Evolutionary conservation across 2,113 vertebrate species (phyloP).

Genomic region (Triplophysa rosa): DNA sequence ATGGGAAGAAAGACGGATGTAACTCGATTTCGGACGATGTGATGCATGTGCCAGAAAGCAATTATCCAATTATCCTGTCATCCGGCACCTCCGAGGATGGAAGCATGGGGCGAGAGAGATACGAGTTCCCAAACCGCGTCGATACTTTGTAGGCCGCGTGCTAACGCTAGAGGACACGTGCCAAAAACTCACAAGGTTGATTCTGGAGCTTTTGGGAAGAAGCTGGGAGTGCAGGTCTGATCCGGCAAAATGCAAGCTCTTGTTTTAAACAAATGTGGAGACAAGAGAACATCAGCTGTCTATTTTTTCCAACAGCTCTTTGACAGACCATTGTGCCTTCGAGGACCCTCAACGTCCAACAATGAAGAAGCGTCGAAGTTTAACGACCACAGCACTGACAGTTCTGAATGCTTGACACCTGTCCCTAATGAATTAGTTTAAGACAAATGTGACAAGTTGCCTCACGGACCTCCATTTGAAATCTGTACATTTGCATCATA

Average conservation of each 20-base stretch:
- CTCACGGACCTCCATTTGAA: background rate
- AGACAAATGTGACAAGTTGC: slow-evolving; percentile 27
- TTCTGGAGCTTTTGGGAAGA: background rate
- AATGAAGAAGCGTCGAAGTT: slow-evolving; percentile 9
- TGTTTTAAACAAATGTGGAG: background rate
- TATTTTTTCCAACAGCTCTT: background rate
- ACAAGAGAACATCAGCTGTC: background rate
- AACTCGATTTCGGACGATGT: slow-evolving; percentile 70
- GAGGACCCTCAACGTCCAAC: background rate
- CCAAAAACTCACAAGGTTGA: background rate
- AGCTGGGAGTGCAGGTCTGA: background rate
- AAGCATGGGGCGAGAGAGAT: slow-evolving; percentile 56
- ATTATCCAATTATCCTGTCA: slow-evolving; percentile 78
- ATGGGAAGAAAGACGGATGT: slow-evolving; percentile 62
- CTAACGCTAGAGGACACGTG: background rate
- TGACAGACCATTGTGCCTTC: background rate
- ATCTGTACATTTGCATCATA: slow-evolving; percentile 32
- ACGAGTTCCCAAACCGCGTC: slow-evolving; percentile 64
- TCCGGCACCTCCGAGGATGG: slow-evolving; percentile 67
- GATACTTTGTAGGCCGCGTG: slow-evolving; percentile 55
- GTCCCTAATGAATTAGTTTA: slow-evolving; percentile 40
- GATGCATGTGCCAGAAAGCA: slow-evolving; percentile 73
- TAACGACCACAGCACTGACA: background rate
- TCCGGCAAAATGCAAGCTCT: background rate
- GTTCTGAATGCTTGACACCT: slow-evolving; percentile 32